Evolutionary conservation across 2,113 vertebrate species (phyloP).

Genomic region (Fukomys damarensis): DNA sequence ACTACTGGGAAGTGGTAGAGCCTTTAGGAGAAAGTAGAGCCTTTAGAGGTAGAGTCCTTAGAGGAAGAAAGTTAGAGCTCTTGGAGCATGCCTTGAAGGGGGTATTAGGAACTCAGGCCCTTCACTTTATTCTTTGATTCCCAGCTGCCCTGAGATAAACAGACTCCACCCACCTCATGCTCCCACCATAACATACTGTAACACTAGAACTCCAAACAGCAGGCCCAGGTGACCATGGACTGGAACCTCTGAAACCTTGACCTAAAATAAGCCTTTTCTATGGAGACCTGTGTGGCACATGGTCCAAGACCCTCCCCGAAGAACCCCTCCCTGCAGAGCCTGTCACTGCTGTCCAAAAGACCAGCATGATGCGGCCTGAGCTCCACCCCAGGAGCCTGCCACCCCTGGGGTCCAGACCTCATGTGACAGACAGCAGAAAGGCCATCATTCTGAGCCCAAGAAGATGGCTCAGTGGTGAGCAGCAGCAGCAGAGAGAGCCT

Average conservation of each 20-base stretch:
- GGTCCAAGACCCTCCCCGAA: too few species aligned
- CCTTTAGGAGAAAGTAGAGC: background rate
- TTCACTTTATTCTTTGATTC: background rate
- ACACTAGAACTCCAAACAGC: background rate
- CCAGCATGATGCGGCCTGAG: too few species aligned
- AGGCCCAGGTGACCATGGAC: background rate
- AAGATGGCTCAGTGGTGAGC: too few species aligned
- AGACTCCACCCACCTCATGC: accelerated
- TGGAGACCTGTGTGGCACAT: too few species aligned
- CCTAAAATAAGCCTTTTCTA: background rate
- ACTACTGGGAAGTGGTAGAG: background rate
- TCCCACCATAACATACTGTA: too few species aligned
- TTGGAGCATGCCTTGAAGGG: background rate
- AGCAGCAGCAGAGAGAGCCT: too few species aligned
- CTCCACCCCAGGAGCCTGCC: too few species aligned
- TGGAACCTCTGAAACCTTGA: background rate
- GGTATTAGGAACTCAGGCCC: background rate
- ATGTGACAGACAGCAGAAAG: too few species aligned
- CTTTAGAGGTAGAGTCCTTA: background rate
- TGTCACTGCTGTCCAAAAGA: too few species aligned
- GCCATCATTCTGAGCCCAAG: too few species aligned
- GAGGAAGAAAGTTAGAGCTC: background rate
- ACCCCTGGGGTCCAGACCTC: too few species aligned
- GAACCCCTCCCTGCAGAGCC: too few species aligned
- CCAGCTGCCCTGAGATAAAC: background rate